Base-by-base conservation (phyloP, 2,797 vertebrate species). In the Menidia menidia region DNA sequence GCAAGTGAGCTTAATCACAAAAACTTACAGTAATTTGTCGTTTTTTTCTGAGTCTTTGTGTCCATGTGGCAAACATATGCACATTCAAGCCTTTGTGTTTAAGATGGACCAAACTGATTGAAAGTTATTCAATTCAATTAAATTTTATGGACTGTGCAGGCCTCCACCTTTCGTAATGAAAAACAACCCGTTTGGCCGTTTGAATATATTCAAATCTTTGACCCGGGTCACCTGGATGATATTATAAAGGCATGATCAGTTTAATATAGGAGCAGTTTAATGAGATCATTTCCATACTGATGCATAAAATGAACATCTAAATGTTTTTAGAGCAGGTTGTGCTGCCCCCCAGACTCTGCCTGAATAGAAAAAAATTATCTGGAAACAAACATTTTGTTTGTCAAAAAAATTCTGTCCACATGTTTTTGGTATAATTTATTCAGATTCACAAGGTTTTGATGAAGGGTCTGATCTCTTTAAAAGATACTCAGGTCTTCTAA, bases 111-210 rank as follows among this genome's bases (percentile, higher is more conserved):
- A 52, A 77, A 85, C 61, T 60, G 11, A 48, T 43, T 52, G 79
- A 33, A 68, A 65, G 18, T 56, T 60, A 32, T 67, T 39, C 10
- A 25, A 25, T 25, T 25, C 25, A 25, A 2, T 25, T 25, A 1
- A 25, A 25, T 25, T 25, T 25, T 25, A 25, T 25, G 25, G 25
- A 25, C 25, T 25, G 25, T 25, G 25, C 25, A 25, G 25, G 25
- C 66, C 3, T 7, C 5, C 52, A 80, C 81, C 80, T 78, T 73
- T 74, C 6, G 4, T 19, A 79, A 78, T 18, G 76, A 19, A 78
- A 77, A 86, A 70, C 70, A 83, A 74, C n/a, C 69, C 76, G 64
- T 57, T 77, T 31, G 13, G 41, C 30, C 33, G 51, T 16, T 35
- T 54, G 52, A 30, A 14, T 18, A 19, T 8, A 19, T 10, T 39